Evolutionary conservation across 2,888 invertebrate species (phyloP).

Genomic region (Synanthedon formicaeformis): DNA sequence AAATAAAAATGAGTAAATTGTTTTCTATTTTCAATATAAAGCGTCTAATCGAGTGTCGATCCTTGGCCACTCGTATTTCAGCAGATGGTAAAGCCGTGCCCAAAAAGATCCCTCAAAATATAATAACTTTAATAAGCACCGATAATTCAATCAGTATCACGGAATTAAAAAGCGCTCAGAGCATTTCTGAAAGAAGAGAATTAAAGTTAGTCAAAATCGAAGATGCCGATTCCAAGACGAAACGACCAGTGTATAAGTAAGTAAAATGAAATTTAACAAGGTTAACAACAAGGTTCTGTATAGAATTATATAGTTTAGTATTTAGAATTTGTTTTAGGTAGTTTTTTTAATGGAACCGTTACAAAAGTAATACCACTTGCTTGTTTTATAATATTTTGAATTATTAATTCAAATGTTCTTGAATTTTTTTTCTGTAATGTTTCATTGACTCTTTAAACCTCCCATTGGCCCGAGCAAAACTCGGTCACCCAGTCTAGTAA

Average conservation of each 20-base stretch:
- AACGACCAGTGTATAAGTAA: slow-evolving; percentile 76
- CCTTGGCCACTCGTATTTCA: slow-evolving; percentile 34
- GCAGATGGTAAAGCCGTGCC: slow-evolving; percentile 59
- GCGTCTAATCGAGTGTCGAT: slow-evolving; percentile 29
- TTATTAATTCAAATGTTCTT: no score
- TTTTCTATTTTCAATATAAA: slow-evolving; percentile 21
- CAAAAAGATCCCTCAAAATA: slow-evolving; percentile 42
- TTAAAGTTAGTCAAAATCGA: slow-evolving; percentile 77
- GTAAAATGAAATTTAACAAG: slow-evolving; percentile 12
- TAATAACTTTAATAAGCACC: slow-evolving; percentile 74
- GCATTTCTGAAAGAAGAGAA: slow-evolving; percentile 75
- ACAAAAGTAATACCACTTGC: no score
- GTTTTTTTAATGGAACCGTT: no score
- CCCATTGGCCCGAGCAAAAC: no score
- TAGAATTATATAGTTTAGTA: not conserved
- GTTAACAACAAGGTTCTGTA: not conserved
- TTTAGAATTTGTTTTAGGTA: no score
- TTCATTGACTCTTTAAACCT: no score
- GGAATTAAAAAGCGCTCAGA: slow-evolving; percentile 77
- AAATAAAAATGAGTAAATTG: slow-evolving; percentile 20
- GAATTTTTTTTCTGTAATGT: no score
- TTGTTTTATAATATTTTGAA: no score
- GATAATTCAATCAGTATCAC: slow-evolving; percentile 71
- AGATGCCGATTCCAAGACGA: slow-evolving; percentile 76
- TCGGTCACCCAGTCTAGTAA: no score